Evolutionary conservation across 2,888 invertebrate genomes (phyloP), one percentile per base, ranked within the genome.

Genomic region (Cheilosia impressa): DNA sequence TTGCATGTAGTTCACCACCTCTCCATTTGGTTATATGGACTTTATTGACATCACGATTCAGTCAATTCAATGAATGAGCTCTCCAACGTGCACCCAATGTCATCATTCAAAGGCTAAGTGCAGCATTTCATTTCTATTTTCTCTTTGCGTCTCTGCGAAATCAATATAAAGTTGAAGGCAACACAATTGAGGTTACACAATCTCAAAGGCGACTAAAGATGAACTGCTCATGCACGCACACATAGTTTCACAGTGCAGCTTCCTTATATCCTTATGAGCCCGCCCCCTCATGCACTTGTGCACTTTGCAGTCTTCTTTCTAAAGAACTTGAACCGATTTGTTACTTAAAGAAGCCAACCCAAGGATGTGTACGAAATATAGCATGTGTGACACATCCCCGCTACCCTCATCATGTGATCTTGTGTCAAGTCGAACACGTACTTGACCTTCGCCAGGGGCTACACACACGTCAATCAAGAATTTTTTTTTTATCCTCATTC

Each of bases 121-220:
- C 50, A 38, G 34, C 13, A 9, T 22, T 24, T 27, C 19, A 31
- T 31, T 17, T 0, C 6, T 15, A 13, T 38, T 17, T 58, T 17
- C 38, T 13, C 7, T 41, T 66, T 41, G 41, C 41, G 41, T 10
- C 52, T 38, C 41, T 38, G 41, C 38, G 31, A 65, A 62, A 72
- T 72, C 72, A 41, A 72, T 72, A 62, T 15, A 17, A 41, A 38
- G 62, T 62, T 62, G 41, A 72, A 52, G 52, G 53, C 60, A 41
- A 62, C 60, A 52, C 24, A 27, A 72, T 52, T 72, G 62, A 72
- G 72, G 72, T 62, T 72, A 72, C 43, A 19, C 52, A 72, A 72
- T 62, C 72, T 53, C 50, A 71, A 34, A 68, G 19, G 19, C 13
- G 22, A 52, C 31, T 27, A 6, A 47, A 31, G 43, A 34, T 22